Conservation (phyloP, 2,797 vertebrate species). For the Melanotaenia maccullochi region DNA sequence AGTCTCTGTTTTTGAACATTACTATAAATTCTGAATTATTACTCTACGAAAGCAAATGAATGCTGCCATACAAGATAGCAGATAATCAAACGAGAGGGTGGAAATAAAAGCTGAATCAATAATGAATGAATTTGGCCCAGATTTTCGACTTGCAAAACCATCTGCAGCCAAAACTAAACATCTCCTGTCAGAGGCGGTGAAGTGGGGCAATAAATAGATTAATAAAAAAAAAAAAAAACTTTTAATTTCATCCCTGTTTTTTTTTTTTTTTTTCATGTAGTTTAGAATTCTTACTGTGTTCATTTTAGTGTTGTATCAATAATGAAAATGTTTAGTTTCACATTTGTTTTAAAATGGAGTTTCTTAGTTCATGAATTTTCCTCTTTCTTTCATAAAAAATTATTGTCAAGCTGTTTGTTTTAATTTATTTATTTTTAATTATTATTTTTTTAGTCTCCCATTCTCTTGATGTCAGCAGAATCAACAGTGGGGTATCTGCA, state of each 20-base stretch:
- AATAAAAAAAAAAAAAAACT: conserved; percentile 21
- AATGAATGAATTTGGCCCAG: conserved; percentile 78
- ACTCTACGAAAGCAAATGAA: conserved; percentile 70
- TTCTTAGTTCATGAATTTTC: neutral
- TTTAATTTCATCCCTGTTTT: conserved; percentile 49
- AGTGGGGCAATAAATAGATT: neutral
- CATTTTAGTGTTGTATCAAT: conserved; percentile 39
- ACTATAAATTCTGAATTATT: conserved; percentile 70
- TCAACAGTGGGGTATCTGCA: conserved; percentile 7
- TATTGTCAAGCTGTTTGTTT: neutral
- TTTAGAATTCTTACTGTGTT: conserved; percentile 38
- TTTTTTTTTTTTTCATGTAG: conserved; percentile 24
- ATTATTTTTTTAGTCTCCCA: neutral
- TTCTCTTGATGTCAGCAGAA: conserved; percentile 9
- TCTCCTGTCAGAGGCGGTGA: conserved; percentile 15
- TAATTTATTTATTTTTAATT: conserved; percentile 4
- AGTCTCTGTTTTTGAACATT: conserved; percentile 63
- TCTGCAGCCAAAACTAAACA: conserved; percentile 53
- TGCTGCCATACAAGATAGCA: conserved; percentile 67
- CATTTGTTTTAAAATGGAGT: conserved; percentile 21
- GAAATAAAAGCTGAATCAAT: conserved; percentile 79
- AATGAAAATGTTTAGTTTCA: conserved; percentile 28
- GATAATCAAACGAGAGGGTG: conserved; percentile 75
- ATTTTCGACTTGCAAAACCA: conserved; percentile 54
- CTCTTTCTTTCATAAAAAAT: conserved; percentile 1